Percentiles rank a stretch among this genome's conserved stretches.
phyloP scores from a whole-genome alignment of 2,113 vertebrate species.

The Chloropsis hardwickii region DNA sequence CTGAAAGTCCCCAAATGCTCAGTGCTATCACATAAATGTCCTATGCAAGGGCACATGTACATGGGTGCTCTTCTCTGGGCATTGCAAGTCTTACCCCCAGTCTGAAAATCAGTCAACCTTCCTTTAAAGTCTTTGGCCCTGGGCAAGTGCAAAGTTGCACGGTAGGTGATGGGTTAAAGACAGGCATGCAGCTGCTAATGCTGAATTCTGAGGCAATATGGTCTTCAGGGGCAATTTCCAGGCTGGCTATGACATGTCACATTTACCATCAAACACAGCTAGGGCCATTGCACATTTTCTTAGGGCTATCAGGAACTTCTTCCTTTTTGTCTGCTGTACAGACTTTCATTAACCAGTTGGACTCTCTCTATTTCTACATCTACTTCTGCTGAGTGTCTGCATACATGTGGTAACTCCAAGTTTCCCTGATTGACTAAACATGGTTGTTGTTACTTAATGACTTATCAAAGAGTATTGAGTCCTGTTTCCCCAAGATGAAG shows the following conservation, averaged over 20 bases:
- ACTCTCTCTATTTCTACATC: background rate
- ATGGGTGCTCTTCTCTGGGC: background rate
- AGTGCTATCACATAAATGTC: background rate
- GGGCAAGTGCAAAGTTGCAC: constrained; percentile 14
- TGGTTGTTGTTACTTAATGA: constrained; percentile 42
- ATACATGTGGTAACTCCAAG: background rate
- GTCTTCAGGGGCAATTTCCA: constrained; percentile 58
- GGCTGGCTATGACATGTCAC: constrained; percentile 59
- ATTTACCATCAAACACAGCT: constrained; percentile 17
- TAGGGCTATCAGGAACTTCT: background rate
- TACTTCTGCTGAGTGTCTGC: constrained; percentile 12
- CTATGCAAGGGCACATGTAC: background rate
- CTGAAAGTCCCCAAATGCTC: background rate
- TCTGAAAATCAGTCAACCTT: constrained; percentile 32
- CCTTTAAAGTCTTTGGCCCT: constrained; percentile 21
- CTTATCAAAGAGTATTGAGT: constrained; percentile 8
- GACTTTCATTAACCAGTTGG: background rate
- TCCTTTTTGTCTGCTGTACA: background rate
- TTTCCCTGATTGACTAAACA: constrained; percentile 26
- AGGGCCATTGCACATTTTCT: background rate
- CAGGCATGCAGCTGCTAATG: constrained; percentile 61
- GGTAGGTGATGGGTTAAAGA: constrained; percentile 62
- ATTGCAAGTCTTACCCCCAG: background rate
- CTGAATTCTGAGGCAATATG: constrained; percentile 45
- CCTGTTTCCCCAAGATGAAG: constrained; percentile 9